Percentiles rank a stretch among this genome's conserved stretches.
These are phyloP conservation scores for Scaptomyza pallida DNA, from an alignment of 1,140 invertebrate species.

Conservation along the genomic window DNA sequence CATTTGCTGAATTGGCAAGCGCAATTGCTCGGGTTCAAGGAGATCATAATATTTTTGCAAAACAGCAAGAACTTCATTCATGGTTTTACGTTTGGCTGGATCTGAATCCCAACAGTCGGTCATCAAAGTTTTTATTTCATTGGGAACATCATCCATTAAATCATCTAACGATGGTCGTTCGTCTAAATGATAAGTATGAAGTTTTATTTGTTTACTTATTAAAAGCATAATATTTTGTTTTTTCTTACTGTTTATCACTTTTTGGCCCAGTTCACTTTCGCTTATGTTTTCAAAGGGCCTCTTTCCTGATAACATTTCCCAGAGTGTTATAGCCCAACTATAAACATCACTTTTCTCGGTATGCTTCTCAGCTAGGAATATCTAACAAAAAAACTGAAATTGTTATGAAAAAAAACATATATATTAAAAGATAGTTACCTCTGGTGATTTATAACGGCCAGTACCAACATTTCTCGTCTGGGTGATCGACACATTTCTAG, in stretches of 20 bases:
- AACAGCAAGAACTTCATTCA: conserved; percentile 7
- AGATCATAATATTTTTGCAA: background rate
- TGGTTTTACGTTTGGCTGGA: background rate
- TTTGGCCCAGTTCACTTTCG: background rate
- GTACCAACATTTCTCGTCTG: conserved; percentile 16
- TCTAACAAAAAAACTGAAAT: conserved; percentile 4
- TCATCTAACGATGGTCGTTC: conserved; percentile 6
- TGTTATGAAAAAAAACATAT: background rate
- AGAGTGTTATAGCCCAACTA: conserved; percentile 24
- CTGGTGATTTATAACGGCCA: conserved; percentile 28
- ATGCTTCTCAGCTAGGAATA: conserved; percentile 5
- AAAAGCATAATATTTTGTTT: background rate
- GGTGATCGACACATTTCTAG: background rate
- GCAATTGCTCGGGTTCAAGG: background rate
- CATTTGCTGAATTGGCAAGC: background rate
- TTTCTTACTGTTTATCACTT: background rate
- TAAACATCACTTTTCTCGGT: conserved; percentile 34
- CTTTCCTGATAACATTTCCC: conserved; percentile 20
- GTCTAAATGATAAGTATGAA: conserved; percentile 1
- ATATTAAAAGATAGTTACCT: conserved; percentile 11
- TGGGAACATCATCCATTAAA: background rate
- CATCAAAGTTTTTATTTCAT: background rate
- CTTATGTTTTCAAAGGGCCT: background rate
- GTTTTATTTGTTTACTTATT: background rate
- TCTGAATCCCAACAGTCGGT: background rate